Base-by-base conservation (phyloP, 1,140 invertebrate species). In the Epicauta chinensis region DNA sequence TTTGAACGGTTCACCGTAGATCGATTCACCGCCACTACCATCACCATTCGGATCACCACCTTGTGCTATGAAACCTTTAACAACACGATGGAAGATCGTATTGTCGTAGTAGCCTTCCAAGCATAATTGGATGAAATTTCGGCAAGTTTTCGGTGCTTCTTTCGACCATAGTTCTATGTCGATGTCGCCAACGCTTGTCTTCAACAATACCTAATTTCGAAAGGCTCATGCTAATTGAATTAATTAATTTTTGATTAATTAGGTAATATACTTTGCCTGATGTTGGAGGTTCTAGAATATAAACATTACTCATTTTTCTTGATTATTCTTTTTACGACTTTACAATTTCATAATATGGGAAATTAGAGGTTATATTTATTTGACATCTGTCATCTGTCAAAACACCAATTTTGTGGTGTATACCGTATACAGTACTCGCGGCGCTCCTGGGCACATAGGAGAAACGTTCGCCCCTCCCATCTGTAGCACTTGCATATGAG, bases 161-260 rank as follows among this genome's bases (percentile, higher is more conserved):
- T 91, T 92, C 0, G 93, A 84, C 97, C 96, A 99, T 66, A 99
- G 74, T 77, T 99, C 97, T 49, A 99, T 84, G 62, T 99, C 97
- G 56, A 99, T 93, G 66, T 99, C 96, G 23, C 97, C 96, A 13
- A 91, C 87, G 36, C 90, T 83, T 13, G 96, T 99, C 66, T 89
- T 85, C 12, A 99, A 65, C 2, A 98, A 70, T 51, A 97, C 88
- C 93, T 97, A 51, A 35, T 61, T 63, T 46, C 36, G 48, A 51
- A 41, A 42, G 15, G 43, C 51, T 50, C 48, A 53, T 32, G 42
- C 48, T 31, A 39, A 45, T 13, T 52, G 48, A 42, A 49, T 43
- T 49, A 32, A 23, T 34, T 58, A 36, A 56, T 42, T 51, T 51
- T 42, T 40, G 38, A 16, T n/a, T n/a, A n/a, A n/a, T n/a, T n/a